Conservation (phyloP, 2,888 invertebrate genomes). For the Tenthredo mesomela region DNA sequence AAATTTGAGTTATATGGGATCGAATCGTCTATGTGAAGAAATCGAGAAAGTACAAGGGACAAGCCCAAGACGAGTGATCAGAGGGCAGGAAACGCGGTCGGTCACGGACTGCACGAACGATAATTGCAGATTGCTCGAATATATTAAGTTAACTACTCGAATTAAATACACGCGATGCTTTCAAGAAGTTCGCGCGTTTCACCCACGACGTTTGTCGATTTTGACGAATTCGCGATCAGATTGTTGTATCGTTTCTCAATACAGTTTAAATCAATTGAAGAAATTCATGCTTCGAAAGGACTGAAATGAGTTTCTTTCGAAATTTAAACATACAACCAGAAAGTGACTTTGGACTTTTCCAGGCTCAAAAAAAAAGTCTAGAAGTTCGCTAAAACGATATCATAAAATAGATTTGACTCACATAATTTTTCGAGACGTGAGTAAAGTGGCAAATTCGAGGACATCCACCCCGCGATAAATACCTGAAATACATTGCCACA, state of each 20-base stretch:
- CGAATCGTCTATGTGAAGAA: neutral
- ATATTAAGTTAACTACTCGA: constrained; percentile 32
- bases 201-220: constrained; percentile 8
- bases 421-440: neutral
- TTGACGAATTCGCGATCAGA: neutral
- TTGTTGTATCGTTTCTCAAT: too few relatives aligned
- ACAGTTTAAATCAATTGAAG: neutral
- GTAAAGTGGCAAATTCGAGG: neutral
- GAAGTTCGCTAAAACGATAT: neutral
- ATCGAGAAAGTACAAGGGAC: constrained; percentile 24
- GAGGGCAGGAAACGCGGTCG: neutral
- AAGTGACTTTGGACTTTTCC: neutral
- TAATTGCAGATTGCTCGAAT: constrained; percentile 46
- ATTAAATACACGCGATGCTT: constrained; percentile 36
- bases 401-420: neutral
- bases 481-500: neutral
- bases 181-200: neutral
- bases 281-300: neutral
- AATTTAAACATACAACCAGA: neutral
- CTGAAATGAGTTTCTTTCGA: neutral
- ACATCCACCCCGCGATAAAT: neutral
- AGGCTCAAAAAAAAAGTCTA: neutral
- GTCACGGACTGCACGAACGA: constrained; percentile 39
- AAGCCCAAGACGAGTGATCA: neutral
- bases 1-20: neutral